Percentiles rank a stretch among this genome's conserved stretches.
Conservation (phyloP, 2,113 vertebrate genomes). For the Cyprinus carpio region DNA sequence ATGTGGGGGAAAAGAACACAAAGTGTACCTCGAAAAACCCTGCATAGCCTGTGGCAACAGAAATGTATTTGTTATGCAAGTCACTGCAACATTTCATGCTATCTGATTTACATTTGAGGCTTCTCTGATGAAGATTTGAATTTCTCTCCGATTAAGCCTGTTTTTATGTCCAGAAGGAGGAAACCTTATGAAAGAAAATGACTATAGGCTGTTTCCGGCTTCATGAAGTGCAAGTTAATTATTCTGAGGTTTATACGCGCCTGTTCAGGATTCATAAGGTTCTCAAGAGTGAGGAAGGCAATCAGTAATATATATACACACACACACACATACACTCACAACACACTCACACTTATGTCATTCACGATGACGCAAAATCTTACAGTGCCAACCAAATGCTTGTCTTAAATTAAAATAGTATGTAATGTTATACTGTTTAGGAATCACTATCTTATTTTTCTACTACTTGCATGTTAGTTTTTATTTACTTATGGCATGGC, state of each 20-base stretch:
- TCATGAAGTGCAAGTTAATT: constrained; percentile 40
- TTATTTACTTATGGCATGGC: too few species aligned
- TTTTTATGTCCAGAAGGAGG: neutral
- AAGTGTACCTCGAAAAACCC: neutral
- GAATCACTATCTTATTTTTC: neutral
- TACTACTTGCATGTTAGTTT: neutral
- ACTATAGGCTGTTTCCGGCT: neutral
- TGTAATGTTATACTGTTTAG: neutral
- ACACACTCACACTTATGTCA: neutral
- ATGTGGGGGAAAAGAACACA: constrained; percentile 14
- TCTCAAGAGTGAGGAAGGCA: constrained; percentile 7
- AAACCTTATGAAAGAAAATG: neutral
- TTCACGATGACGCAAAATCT: neutral
- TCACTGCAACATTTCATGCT: neutral
- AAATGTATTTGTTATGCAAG: neutral
- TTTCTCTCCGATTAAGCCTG: neutral
- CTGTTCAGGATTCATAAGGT: constrained; percentile 38
- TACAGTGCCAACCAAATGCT: neutral
- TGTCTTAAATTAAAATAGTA: neutral
- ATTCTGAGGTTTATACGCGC: constrained; percentile 31
- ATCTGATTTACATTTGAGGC: neutral
- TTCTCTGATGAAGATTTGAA: neutral
- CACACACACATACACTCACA: neutral
- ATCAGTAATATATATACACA: neutral
- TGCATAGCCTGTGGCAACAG: neutral